Evolutionary conservation across 2,888 invertebrate genomes (phyloP), one percentile per base, ranked within the genome.

Genomic region (Cremastobaeus sp.): DNA sequence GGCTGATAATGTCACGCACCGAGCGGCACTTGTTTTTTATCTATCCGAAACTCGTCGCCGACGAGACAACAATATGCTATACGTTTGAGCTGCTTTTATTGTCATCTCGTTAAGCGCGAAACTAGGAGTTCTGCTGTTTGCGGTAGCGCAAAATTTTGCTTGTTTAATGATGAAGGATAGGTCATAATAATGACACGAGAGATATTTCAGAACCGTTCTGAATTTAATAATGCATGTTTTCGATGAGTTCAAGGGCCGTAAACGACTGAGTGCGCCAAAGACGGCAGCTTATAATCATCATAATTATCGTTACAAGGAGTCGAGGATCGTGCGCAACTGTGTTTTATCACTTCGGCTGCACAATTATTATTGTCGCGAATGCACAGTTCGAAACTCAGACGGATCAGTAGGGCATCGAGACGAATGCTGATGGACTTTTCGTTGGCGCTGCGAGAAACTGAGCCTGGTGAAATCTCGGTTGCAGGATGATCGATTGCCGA

Each of bases 81-180:
- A 39, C 37, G 52, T 65, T 71, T 55, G 55, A 72, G 69, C 57
- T 66, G 60, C 64, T 76, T 73, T 76, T 52, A 71, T 74, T 77
- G 72, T 76, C 73, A 52, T 64, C 65, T 71, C 55, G 76, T 76
- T 74, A 69, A 75, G 71, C 54, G 32, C 47, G 47, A 45, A 75
- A 71, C 70, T 57, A 47, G 62, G 35, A 69, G 59, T 76, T 71
- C 41, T 25, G 68, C 54, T 68, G 72, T 76, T 77, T 76, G 71
- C 12, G 52, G 70, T 47, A 54, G 64, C 28, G 50, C 71, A 57
- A 77, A 76, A 73, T 73, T 74, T 69, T 28, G 70, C 50, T 70
- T 64, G 62, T 76, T 76, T 75, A 70, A 75, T 73, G 71, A 68
- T 50, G 76, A 60, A 75, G 69, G 65, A 74, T 66, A 64, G 66